Evolutionary conservation across 2,888 invertebrate genomes (phyloP), one percentile per base, ranked within the genome.

Genomic region (Dasypogon diadema): DNA sequence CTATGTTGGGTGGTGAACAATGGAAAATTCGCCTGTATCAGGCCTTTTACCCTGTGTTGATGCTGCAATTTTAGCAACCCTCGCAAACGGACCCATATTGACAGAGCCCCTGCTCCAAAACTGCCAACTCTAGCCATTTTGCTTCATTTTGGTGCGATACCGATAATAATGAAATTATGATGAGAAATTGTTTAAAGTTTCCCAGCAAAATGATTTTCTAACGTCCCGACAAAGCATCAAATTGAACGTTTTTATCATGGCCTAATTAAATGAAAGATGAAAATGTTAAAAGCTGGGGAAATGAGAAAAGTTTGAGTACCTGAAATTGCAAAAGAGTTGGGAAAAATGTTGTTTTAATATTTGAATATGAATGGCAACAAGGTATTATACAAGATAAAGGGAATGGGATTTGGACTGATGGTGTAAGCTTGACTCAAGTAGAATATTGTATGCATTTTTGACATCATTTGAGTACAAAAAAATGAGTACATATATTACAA

Each of bases 151-250:
- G 2, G 30, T 42, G 16, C n/a, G n/a, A 21, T 30, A 12, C n/a
- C 42, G 63, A 65, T 65, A 42, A 48, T 65, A 65, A 65, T 65
- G 42, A 65, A 65, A 65, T 65, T 65, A 65, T 65, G 48, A 65
- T 65, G 65, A 24, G 46, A 65, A 65, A 65, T 65, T 65, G 65
- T 48, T 65, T 65, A 37, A 65, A 65, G 65, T 70, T 54, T 70
- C 54, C 12, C 4, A 70, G 12, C 22, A 14, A 42, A 42, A 70
- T 42, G 30, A 18, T 30, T 21, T 51, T 70, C 26, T 18, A 16
- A 54, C 18, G 2, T n/a, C 63, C 14, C 16, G 16, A 51, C 22
- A 26, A 24, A 26, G 26, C 24, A 26, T 56, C 54, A 70, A 70
- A 54, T 70, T 70, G 24, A 51, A 54, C 54, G 26, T 70, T 70